Evolutionary conservation across 2,797 vertebrate species (phyloP), one percentile per base, ranked within the genome.

Genomic region (Falco peregrinus): DNA sequence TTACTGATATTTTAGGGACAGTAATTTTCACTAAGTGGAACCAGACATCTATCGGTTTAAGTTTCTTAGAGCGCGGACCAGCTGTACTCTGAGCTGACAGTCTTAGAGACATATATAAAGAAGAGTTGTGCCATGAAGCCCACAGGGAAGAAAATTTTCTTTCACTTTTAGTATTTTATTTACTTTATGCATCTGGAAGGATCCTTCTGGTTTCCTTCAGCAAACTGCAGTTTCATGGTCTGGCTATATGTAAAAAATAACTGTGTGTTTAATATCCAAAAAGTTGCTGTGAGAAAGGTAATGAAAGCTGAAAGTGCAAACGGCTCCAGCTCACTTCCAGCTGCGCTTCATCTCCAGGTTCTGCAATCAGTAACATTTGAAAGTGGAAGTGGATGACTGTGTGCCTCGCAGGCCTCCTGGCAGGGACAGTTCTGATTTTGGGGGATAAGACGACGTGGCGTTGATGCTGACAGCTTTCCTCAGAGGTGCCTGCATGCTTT

Each of bases 201-300:
- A 25, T 50, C 45, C 45, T 56, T 45, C 13, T 33, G 28, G 18
- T 71, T 67, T 89, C 77, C 59, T 39, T 43, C 54, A 33, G 63
- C 76, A 41, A 50, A 41, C 7, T 70, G 29, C 15, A 19, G 73
- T 26, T 59, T 71, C 14, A 2, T 2, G 3, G 2, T 8, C 29
- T 26, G 18, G 24, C 10, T 76, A 0, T 12, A 0, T 16, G 0
- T 6, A 16, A 20, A 29, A 74, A 7, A 2, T 1, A 3, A 9
- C 21, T 35, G 3, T 19, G 43, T 6, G 0, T 31, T 61, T 29
- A 4, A 22, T 6, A 10, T 4, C 29, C 54, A 9, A 5, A 13
- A 39, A 33, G 57, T 0, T 25, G 59, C 78, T 1, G 0, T 6
- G 41, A 43, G 5, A 29, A 60, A 51, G n/a, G 6, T 15, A 13